Evolutionary conservation across 2,797 vertebrate species (phyloP).

Genomic region (Phylloscopus collybita): DNA sequence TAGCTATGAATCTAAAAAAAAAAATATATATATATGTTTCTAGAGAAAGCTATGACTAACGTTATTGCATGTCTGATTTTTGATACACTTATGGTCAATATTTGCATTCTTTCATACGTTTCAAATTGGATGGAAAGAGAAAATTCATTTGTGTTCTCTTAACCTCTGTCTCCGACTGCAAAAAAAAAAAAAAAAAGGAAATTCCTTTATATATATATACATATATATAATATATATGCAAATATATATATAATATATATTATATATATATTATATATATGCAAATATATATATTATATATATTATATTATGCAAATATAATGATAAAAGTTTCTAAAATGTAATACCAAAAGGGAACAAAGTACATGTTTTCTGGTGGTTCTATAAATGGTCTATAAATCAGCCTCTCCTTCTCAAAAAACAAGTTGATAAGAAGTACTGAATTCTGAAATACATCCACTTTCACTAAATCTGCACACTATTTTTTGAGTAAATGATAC

Average conservation of each 20-base stretch:
- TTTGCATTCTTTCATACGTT: background rate
- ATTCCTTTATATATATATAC: too few species aligned
- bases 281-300: too few species aligned
- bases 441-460: background rate
- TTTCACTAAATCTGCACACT: background rate
- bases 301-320: too few species aligned
- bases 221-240: too few species aligned
- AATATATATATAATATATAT: too few species aligned
- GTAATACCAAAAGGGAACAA: background rate
- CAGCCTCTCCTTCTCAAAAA: background rate
- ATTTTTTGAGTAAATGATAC: background rate
- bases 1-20: background rate
- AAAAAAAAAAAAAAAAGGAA: background rate
- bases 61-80: background rate
- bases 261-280: too few species aligned
- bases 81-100: background rate
- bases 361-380: background rate
- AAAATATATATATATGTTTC: background rate
- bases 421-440: background rate
- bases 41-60: background rate
- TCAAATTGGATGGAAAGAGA: background rate
- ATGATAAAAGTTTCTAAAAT: background rate
- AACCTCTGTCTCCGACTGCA: background rate
- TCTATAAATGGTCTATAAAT: background rate
- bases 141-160: background rate